phyloP scores from a whole-genome alignment of 1,140 invertebrate genomes.

The Vanessa tameamea region DNA sequence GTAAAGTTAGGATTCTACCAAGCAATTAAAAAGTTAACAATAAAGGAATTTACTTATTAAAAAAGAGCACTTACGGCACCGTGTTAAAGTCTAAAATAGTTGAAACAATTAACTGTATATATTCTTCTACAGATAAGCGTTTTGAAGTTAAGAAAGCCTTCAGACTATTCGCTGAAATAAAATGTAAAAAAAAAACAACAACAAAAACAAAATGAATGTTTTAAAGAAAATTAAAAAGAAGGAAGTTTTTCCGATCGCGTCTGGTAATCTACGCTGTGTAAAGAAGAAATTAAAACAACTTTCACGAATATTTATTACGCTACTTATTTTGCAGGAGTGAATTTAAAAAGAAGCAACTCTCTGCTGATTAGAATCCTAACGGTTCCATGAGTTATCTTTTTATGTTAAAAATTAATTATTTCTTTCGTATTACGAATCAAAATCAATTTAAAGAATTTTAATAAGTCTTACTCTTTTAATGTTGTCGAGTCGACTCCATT shows the following conservation, averaged over 20 bases:
- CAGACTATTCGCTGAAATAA: conserved; percentile 73
- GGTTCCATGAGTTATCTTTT: conserved; percentile 31
- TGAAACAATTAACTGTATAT: conserved; percentile 51
- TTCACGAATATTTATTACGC: conserved; percentile 78
- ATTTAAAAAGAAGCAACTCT: conserved; percentile 42
- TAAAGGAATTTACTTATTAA: conserved; percentile 48
- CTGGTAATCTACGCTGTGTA: conserved; percentile 74
- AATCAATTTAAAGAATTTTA: neutral
- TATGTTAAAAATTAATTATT: conserved; percentile 1
- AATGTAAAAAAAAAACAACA: conserved; percentile 73
- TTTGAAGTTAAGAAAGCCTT: conserved; percentile 74
- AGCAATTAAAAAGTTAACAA: conserved; percentile 75
- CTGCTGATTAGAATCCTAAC: conserved; percentile 37
- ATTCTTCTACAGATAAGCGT: conserved; percentile 61
- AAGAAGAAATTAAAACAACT: conserved; percentile 80
- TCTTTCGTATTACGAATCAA: conserved; percentile 1
- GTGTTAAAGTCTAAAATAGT: conserved; percentile 58
- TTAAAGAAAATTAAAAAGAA: conserved; percentile 79
- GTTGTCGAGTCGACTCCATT: neutral
- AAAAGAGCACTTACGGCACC: conserved; percentile 52
- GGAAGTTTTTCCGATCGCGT: conserved; percentile 75
- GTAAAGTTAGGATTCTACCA: conserved; percentile 63
- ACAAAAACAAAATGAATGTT: conserved; percentile 72
- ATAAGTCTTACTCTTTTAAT: neutral
- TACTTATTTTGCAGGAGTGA: conserved; percentile 66